Base-by-base conservation (phyloP, 2,113 vertebrate genomes). In the Clarias batrachus region DNA sequence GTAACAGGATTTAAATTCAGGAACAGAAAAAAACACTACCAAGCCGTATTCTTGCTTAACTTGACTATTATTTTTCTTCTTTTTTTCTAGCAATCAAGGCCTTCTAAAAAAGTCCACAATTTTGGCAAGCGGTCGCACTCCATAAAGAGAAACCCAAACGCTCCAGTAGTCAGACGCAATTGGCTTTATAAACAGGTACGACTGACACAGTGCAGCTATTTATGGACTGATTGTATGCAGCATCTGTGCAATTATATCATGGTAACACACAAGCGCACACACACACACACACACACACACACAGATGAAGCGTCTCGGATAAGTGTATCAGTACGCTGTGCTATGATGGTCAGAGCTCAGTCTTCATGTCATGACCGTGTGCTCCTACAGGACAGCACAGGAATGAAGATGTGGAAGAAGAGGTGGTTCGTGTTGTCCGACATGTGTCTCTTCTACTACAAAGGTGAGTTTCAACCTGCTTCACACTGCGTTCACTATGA, bases 321-420 rank as follows among this genome's bases (percentile, higher is more conserved):
- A 27, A 68, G 27, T 30, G 27, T 68, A 13, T 68, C n/a, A 30
- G 66, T 30, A 30, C n/a, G 65, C 65, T 73, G 19, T 41, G 2
- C 33, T 74, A 0, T 74, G 19, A 54, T n/a, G 12, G 23, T 5
- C 1, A 23, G 12, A 54, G 13, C 3, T 17, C 2, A 77, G 21
- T 25, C 16, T 25, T 8, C 16, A 60, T 59, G 56, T 5, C 6
- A 33, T 80, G 16, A 82, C 62, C 88, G 14, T 90, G 90, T 54
- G 77, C 57, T 88, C 10, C 86, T 91, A 33, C 89, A 99, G 98
- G 98, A 99, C 88, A 99, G 98, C 30, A 97, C 98, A 14, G 98
- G 98, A 30, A 99, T 99, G 98, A 99, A 98, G 92, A 93, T 99
- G 60, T 99, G 98, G 98, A 99, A 99, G 91, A 99, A 99, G 87